A percentile compares a stretch with the other conserved stretches of the same genome.
phyloP scores from a whole-genome alignment of 2,888 invertebrate species.

The Phoenoteleia sp. region DNA sequence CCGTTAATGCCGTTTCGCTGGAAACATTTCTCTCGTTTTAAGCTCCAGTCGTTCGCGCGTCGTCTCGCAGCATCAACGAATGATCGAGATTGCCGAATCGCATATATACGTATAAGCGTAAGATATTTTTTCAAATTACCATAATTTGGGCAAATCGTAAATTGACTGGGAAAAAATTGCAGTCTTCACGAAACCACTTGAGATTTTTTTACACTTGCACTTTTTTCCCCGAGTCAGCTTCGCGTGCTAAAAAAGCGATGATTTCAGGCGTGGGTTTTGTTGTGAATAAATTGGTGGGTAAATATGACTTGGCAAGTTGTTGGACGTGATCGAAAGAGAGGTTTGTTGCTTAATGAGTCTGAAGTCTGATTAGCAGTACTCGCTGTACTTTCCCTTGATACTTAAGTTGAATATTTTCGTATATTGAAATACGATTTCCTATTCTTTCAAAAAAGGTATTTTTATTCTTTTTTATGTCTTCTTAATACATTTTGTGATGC shows the following conservation, averaged over 20 bases:
- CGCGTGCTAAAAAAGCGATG: constrained; percentile 2
- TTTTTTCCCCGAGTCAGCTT: constrained; percentile 16
- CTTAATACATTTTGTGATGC: neutral
- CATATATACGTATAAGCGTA: neutral
- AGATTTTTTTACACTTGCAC: constrained; percentile 1
- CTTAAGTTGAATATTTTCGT: neutral
- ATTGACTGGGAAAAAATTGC: constrained; percentile 35
- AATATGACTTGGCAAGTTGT: neutral
- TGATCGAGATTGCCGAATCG: constrained; percentile 42
- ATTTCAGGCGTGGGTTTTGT: neutral
- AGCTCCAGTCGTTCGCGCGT: constrained; percentile 45
- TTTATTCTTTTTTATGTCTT: neutral
- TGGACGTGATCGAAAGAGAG: neutral
- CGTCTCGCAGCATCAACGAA: constrained; percentile 25
- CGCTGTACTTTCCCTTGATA: neutral
- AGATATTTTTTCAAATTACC: constrained; percentile 46
- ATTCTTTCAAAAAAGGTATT: neutral
- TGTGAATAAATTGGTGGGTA: constrained; percentile 9
- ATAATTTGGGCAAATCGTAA: constrained; percentile 56
- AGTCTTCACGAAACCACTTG: neutral
- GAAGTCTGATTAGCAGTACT: neutral
- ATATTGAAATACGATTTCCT: neutral
- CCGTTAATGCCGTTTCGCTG: constrained; percentile 54
- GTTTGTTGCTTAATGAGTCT: neutral
- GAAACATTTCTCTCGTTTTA: constrained; percentile 60